These are phyloP conservation scores for Artibeus lituratus DNA, from an alignment of 2,797 vertebrate genomes.

Conservation along the genomic window DNA sequence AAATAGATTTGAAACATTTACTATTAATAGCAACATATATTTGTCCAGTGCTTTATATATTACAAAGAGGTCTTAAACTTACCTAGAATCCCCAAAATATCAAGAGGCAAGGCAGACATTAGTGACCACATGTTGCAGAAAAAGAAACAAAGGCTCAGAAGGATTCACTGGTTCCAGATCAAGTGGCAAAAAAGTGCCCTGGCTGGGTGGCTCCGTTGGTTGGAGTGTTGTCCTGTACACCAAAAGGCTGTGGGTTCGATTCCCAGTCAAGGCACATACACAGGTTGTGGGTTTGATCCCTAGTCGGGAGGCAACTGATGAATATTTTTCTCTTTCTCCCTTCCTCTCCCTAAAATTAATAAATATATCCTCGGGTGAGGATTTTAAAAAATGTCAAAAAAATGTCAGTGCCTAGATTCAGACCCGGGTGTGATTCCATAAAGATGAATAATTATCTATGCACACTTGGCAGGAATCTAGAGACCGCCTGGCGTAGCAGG, in stretches of 20 bases:
- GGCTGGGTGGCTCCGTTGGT: not conserved
- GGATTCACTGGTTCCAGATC: slow-evolving; percentile 36
- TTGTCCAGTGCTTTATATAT: not conserved
- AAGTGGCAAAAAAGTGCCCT: not conserved
- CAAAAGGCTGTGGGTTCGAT: not conserved
- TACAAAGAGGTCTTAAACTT: not conserved
- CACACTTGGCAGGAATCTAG: slow-evolving; percentile 58
- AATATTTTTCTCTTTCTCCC: not conserved
- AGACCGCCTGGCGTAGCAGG: slow-evolving; percentile 70
- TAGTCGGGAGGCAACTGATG: not conserved
- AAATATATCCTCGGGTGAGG: not conserved
- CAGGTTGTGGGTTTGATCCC: not conserved
- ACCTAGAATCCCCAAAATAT: not conserved
- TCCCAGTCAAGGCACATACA: not conserved
- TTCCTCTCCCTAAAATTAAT: not conserved
- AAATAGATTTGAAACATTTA: not conserved
- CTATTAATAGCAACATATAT: not conserved
- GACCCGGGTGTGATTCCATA: slow-evolving; percentile 54
- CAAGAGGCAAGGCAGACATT: not conserved
- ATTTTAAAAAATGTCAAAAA: not conserved
- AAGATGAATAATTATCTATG: slow-evolving; percentile 61
- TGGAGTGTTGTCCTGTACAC: not conserved
- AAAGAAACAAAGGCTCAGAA: slow-evolving; percentile 26
- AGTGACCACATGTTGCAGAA: slow-evolving; percentile 45
- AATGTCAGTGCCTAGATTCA: slow-evolving; percentile 45